A percentile compares a stretch with the other conserved stretches of the same genome.
These are phyloP conservation scores for Aphelenchoides avenae DNA, from an alignment of 1,140 invertebrate species.

Conservation along the genomic window DNA sequence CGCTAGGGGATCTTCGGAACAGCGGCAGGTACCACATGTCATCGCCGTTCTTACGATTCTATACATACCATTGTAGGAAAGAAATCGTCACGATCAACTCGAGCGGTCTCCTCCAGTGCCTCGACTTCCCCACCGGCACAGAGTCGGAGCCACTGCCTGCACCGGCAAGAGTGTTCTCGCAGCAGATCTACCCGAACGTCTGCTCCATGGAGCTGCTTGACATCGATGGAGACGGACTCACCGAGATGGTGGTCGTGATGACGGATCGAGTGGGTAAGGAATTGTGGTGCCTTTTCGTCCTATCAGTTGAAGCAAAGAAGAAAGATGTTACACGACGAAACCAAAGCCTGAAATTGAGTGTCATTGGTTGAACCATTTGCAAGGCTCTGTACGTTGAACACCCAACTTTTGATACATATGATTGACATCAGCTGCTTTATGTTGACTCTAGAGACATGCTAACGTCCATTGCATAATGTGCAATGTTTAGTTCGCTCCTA, in stretches of 20 bases:
- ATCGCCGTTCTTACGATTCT: neutral
- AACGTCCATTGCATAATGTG: no score
- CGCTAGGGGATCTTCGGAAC: conserved; percentile 37
- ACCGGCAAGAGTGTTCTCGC: conserved; percentile 24
- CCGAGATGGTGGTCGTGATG: conserved; percentile 49
- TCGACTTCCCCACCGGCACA: conserved; percentile 33
- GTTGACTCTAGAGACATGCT: no score
- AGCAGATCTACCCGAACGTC: conserved; percentile 48
- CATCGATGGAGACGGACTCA: conserved; percentile 41
- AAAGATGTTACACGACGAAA: no score
- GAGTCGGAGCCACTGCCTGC: conserved; percentile 1
- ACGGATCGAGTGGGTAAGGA: conserved; percentile 53
- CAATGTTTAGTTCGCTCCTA: conserved; percentile 50
- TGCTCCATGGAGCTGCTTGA: conserved; percentile 46
- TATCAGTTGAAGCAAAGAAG: neutral
- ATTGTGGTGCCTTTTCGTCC: neutral
- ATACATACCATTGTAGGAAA: conserved; percentile 25
- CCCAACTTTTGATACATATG: no score
- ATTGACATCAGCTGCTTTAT: no score
- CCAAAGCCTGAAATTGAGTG: no score
- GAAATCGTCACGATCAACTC: conserved; percentile 38
- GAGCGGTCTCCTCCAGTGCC: conserved; percentile 35
- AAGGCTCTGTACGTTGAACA: no score
- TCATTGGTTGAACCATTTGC: no score
- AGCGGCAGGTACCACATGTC: conserved; percentile 30